Base-by-base conservation (phyloP, 92 coral and sea anemone genomes). In the Zoanthus solanderi region DNA sequence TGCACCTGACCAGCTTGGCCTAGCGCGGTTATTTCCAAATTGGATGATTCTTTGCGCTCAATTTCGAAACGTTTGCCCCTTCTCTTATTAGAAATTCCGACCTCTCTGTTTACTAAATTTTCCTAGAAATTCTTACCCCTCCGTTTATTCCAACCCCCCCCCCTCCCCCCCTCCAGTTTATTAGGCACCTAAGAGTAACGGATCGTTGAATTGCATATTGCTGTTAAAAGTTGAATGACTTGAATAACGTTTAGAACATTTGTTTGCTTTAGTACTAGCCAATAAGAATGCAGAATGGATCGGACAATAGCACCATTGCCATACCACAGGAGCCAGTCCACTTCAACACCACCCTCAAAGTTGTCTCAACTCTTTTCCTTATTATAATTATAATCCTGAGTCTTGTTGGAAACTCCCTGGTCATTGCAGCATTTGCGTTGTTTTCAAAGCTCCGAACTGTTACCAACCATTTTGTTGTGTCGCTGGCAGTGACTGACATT, bases 401-500 rank as follows among this genome's bases (percentile, higher is more conserved):
- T 4, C 92, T 94, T 45, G 88, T 86, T 30, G 98, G 98, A 13
- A 94, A 94, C 83, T 69, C 92, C n/a, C 81, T 94, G 44, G 98
- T 94, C 76, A 91, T 94, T 28, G 91, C 92, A 11, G 98, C 98
- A 15, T 94, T 94, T 76, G 89, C 92, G 77, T 71, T 83, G 81
- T 94, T 94, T 76, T 90, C 92, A 44, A 94, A 92, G 83, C 91
- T 94, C 23, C 92, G 95, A 15, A 94, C 75, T 84, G 95, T 94
- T 9, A 94, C 98, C 4, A 94, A 94, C 87, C 93, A 89, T 76
- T 91, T 94, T 18, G 94, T 94, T 54, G 95, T 92, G 46, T 94
- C 97, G 3, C 84, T 94, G 60, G 98, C 98, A 0, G 93, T 93
- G 72, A 94, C 98, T 4, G 98, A 94, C 48, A 90, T 94, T 37